phyloP scores from a whole-genome alignment of 1,140 invertebrate genomes.

The Panagrolaimus sp. region DNA sequence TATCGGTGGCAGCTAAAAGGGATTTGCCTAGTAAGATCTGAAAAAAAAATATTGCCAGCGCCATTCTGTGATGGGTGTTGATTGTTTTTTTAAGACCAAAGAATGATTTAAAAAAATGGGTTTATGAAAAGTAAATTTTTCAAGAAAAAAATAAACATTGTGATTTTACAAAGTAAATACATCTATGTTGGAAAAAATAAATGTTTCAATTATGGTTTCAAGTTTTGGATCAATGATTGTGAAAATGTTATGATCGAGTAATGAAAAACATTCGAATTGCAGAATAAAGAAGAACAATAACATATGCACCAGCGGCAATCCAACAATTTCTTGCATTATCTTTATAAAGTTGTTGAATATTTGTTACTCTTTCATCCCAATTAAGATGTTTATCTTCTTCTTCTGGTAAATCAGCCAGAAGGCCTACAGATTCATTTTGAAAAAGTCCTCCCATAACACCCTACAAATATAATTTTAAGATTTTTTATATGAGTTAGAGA shows the following conservation, averaged over 20 bases:
- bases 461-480: conserved; percentile 20
- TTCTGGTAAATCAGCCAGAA: conserved; percentile 46
- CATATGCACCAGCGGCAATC: conserved; percentile 36
- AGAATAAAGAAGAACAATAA: conserved; percentile 28
- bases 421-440: conserved; percentile 50
- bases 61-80: too few relatives aligned
- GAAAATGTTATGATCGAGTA: neutral
- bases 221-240: too few relatives aligned
- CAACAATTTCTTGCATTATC: conserved; percentile 47
- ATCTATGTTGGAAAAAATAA: too few relatives aligned
- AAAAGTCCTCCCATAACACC: conserved; percentile 44
- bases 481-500: conserved; percentile 16
- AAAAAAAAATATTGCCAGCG: too few relatives aligned
- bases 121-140: too few relatives aligned
- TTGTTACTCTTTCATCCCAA: conserved; percentile 28
- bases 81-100: too few relatives aligned
- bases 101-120: too few relatives aligned
- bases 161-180: too few relatives aligned
- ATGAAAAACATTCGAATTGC: conserved; percentile 26
- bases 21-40: too few relatives aligned
- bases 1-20: too few relatives aligned
- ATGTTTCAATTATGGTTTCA: too few relatives aligned
- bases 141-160: too few relatives aligned
- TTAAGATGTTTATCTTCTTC: conserved; percentile 3
- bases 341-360: conserved; percentile 38